Evolutionary conservation across 2,797 vertebrate species (phyloP).

Genomic region (Coregonus ussuriensis): DNA sequence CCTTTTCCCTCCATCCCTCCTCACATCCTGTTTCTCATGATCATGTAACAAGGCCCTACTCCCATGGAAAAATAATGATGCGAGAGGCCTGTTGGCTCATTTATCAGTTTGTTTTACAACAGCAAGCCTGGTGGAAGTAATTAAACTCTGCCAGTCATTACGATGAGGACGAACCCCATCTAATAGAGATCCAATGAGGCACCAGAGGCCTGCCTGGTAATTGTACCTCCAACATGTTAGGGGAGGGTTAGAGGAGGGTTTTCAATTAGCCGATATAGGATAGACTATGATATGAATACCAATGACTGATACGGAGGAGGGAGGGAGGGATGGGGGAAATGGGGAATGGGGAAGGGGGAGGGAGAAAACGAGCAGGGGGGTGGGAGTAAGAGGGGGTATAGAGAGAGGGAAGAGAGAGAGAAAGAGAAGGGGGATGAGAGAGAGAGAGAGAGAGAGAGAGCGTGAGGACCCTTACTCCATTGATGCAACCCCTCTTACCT

Average conservation of each 20-base stretch:
- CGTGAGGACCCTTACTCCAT: slow-evolving; percentile 33
- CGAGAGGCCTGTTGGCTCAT: slow-evolving; percentile 92
- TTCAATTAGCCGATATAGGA: slow-evolving; percentile 87
- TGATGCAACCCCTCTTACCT: slow-evolving; percentile 43
- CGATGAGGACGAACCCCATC: slow-evolving; percentile 93
- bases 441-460: background rate
- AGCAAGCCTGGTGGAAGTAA: slow-evolving; percentile 94
- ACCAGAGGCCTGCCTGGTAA: slow-evolving; percentile 94
- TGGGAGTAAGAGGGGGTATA: background rate
- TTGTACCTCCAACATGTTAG: slow-evolving; percentile 78
- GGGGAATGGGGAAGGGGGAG: slow-evolving; percentile 36
- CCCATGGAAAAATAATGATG: slow-evolving; percentile 95
- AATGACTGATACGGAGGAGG: slow-evolving; percentile 65
- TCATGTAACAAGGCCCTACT: slow-evolving; percentile 89
- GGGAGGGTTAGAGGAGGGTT: slow-evolving; percentile 78
- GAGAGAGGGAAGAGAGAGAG: slow-evolving; percentile 12
- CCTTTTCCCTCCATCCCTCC: slow-evolving; percentile 72
- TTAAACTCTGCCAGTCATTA: slow-evolving; percentile 99
- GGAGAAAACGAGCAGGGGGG: slow-evolving; percentile 26
- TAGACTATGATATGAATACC: slow-evolving; percentile 77
- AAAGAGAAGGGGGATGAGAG: background rate
- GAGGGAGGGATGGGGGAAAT: background rate
- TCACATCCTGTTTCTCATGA: slow-evolving; percentile 82
- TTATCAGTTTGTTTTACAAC: slow-evolving; percentile 99
- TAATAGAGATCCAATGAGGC: slow-evolving; percentile 99